Evolutionary conservation across 2,888 invertebrate species (phyloP).

Genomic region (Drosophila falleni): DNA sequence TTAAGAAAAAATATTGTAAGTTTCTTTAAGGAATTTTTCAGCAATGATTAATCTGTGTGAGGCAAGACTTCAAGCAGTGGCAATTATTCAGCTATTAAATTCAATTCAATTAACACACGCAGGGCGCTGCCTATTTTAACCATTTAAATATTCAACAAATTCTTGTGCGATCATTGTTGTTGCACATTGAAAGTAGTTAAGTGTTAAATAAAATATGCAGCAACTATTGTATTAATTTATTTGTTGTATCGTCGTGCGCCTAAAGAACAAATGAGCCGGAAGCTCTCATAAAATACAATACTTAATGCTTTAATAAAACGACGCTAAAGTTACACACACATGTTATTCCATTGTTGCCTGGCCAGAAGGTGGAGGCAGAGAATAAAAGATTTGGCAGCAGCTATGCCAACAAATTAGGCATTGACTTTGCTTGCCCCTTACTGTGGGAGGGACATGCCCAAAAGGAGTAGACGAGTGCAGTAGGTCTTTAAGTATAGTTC

Average conservation of each 20-base stretch:
- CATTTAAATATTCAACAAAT: background rate
- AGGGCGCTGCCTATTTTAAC: background rate
- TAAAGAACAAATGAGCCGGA: constrained; percentile 37
- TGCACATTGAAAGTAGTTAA: background rate
- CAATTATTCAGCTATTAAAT: background rate
- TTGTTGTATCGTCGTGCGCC: background rate
- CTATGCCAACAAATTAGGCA: constrained; percentile 70
- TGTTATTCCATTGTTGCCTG: constrained; percentile 65
- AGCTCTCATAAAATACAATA: constrained; percentile 62
- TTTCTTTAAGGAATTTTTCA: background rate
- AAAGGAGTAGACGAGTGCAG: constrained; percentile 32
- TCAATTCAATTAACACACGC: background rate
- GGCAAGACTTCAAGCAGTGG: background rate
- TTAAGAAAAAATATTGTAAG: too few species aligned
- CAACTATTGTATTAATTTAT: background rate
- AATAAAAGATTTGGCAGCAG: constrained; percentile 21
- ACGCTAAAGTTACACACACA: constrained; percentile 48
- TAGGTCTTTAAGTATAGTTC: constrained; percentile 61
- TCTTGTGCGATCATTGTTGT: background rate
- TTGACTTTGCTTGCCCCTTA: constrained; percentile 41
- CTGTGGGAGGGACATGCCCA: constrained; percentile 22
- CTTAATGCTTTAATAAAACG: constrained; percentile 75
- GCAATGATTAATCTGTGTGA: background rate
- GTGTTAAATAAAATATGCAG: background rate
- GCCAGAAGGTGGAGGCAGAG: constrained; percentile 2